A percentile compares a stretch with the other conserved stretches of the same genome.
phyloP scores from a whole-genome alignment of 2,113 vertebrate genomes.

The Notarius quadriscutis region DNA sequence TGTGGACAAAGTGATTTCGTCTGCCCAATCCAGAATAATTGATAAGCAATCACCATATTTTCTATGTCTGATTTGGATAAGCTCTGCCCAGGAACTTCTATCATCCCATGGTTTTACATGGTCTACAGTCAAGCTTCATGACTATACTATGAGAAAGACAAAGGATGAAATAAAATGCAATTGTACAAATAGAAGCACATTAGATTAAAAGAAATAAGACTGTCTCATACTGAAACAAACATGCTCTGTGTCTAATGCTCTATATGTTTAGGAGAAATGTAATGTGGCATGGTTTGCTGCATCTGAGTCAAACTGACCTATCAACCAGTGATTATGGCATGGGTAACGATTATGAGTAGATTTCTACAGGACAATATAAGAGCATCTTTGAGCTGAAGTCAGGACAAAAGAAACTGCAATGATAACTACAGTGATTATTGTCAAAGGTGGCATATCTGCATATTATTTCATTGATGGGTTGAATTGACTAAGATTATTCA shows the following conservation, averaged over 20 bases:
- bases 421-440: background rate
- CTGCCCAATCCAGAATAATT: background rate
- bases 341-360: background rate
- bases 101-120: background rate
- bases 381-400: background rate
- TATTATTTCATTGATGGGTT: background rate
- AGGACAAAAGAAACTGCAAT: conserved; percentile 6
- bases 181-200: background rate
- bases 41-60: background rate
- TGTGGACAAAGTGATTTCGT: background rate
- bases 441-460: background rate
- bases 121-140: background rate
- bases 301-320: background rate
- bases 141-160: background rate
- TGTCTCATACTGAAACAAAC: background rate
- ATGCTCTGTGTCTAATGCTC: background rate
- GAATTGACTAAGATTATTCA: background rate
- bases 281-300: background rate
- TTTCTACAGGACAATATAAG: background rate
- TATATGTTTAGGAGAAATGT: background rate
- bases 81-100: background rate
- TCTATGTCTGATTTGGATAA: background rate
- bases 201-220: background rate
- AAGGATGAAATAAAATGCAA: background rate
- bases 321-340: background rate